Evolutionary conservation across 2,113 vertebrate genomes (phyloP), one percentile per base, ranked within the genome.

Genomic region (Uropsilus gracilis): DNA sequence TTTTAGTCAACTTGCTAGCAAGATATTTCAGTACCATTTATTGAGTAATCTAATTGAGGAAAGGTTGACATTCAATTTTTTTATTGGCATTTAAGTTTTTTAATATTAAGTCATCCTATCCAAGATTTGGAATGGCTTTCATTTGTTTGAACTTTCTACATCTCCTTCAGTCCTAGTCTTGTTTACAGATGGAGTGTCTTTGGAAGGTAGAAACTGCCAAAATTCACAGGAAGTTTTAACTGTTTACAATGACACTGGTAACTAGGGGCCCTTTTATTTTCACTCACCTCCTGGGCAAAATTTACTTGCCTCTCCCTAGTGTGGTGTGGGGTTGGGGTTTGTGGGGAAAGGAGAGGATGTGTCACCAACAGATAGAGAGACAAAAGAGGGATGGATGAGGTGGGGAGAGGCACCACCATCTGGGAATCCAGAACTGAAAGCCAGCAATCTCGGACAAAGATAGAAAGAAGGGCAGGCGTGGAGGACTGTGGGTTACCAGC

Each of bases 371-470:
- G 63, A 92, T 16, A 91, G 48, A 72, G 16, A 82, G 34, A 53
- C 8, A 6, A 93, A 72, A 48, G 75, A 32, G 48, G 46, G 50
- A 6, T n/a, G 3, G 39, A 46, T 44, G 55, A 50, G 44, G 22
- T 26, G 48, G 12, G 76, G 64, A 95, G 71, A 82, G 80, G 91
- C n/a, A n/a, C 53, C 18, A 44, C 59, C 93, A 81, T 87, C 91
- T 95, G 83, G 53, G 46, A 37, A 96, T 34, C 89, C 80, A 92
- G 96, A 97, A 97, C 94, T 81, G 95, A 97, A 96, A 97, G 89
- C 86, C 8, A n/a, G 86, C 75, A 46, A 85, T 53, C 46, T 90
- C 0, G 6, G 90, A 83, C 76, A 89, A 96, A 95, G 90, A 94
- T 87, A 97, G 96, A 96, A 89, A 92, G 94, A 85, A 37, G 83